phyloP scores from a whole-genome alignment of 2,113 vertebrate species.

The Mixornis gularis region DNA sequence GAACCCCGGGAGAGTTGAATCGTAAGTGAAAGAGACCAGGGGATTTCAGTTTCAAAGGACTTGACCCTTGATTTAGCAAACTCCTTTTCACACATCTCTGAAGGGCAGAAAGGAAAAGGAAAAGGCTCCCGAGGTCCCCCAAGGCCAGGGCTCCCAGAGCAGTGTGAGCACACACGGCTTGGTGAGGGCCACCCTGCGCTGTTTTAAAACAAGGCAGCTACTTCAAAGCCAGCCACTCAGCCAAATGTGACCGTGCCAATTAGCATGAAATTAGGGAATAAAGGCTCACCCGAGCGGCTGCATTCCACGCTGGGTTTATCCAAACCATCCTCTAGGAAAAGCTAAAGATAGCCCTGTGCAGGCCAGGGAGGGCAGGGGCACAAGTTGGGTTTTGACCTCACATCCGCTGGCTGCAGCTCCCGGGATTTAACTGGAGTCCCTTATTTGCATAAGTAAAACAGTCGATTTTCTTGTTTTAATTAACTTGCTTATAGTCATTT shows the following conservation, averaged over 20 bases:
- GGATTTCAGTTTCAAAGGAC: background rate
- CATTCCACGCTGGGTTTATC: background rate
- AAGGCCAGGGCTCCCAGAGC: background rate
- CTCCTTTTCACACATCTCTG: background rate
- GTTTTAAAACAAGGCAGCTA: background rate
- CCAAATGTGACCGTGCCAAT: background rate
- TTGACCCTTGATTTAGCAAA: background rate
- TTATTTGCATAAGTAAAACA: background rate
- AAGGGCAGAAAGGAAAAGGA: background rate
- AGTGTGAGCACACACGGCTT: fast-evolving
- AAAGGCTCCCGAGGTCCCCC: background rate
- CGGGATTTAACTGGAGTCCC: background rate
- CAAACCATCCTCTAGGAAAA: background rate
- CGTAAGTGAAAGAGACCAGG: background rate
- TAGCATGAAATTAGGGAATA: slow-evolving; percentile 27
- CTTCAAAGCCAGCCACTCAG: background rate
- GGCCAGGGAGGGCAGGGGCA: background rate
- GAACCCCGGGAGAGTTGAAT: background rate
- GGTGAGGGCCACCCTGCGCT: background rate
- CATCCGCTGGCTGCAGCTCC: background rate
- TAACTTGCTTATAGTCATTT: background rate
- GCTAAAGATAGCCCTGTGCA: background rate
- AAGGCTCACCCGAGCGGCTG: background rate
- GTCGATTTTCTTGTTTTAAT: background rate
- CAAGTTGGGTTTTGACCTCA: background rate